phyloP scores from a whole-genome alignment of 2,113 vertebrate genomes.

The Dasypus novemcinctus region DNA sequence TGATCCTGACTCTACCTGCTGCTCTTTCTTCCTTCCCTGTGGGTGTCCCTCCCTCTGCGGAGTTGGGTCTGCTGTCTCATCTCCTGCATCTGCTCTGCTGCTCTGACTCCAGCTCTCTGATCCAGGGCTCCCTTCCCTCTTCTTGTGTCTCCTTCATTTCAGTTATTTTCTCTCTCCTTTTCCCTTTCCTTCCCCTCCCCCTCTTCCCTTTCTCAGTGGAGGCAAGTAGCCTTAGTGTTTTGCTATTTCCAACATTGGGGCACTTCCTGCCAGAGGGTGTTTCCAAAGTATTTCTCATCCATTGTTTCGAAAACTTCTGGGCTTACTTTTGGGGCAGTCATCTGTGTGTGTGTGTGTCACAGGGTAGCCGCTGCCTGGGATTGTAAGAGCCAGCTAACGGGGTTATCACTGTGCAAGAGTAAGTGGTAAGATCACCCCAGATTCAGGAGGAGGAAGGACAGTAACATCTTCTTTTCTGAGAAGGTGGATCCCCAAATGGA shows the following conservation, averaged over 20 bases:
- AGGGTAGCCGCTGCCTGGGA: not conserved
- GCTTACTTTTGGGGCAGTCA: not conserved
- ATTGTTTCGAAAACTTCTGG: not conserved
- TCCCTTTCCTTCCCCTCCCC: not conserved
- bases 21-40: not conserved
- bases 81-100: not conserved
- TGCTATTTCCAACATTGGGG: not conserved
- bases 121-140: not conserved
- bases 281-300: not conserved
- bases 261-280: not conserved
- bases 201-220: not conserved
- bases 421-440: not conserved
- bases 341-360: not conserved
- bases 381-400: not conserved
- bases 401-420: not conserved
- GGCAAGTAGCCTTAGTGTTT: not conserved
- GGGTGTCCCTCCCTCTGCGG: not conserved
- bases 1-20: not conserved
- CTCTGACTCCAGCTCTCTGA: not conserved
- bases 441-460: not conserved
- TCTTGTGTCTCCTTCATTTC: not conserved
- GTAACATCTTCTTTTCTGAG: not conserved
- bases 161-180: not conserved
- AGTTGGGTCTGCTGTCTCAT: not conserved
- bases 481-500: not conserved